Evolutionary conservation across 1,140 invertebrate species (phyloP).

Genomic region (Camponotus pennsylvanicus): DNA sequence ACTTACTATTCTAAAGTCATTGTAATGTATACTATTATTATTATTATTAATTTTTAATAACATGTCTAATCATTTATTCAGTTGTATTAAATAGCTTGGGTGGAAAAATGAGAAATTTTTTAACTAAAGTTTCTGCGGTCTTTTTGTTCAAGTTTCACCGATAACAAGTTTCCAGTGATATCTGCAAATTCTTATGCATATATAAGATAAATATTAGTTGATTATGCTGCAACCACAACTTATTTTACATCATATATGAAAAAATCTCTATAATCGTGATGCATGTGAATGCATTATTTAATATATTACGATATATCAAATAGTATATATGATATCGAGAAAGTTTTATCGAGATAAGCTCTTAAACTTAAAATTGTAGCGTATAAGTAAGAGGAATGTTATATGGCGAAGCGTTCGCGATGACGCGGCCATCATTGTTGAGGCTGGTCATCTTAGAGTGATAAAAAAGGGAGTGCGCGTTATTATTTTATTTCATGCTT

Average conservation of each 20-base stretch:
- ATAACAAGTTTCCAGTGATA: background rate
- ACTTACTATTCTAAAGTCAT: no score
- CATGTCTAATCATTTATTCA: no score
- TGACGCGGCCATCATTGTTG: constrained; percentile 67
- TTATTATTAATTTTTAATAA: no score
- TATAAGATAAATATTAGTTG: constrained; percentile 3
- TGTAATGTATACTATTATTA: no score
- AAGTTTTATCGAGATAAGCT: constrained; percentile 65
- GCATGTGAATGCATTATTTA: constrained; percentile 44
- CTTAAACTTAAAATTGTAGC: constrained; percentile 54
- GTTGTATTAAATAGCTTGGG: no score
- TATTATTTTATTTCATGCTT: background rate
- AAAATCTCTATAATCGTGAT: constrained; percentile 38
- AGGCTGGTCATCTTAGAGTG: constrained; percentile 37
- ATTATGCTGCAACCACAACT: constrained; percentile 27
- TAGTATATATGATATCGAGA: constrained; percentile 63
- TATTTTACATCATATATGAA: constrained; percentile 32
- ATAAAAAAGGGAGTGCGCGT: background rate
- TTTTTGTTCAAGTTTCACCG: no score
- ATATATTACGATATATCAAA: constrained; percentile 17
- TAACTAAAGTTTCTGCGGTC: no score
- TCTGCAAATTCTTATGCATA: background rate
- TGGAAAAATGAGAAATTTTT: no score
- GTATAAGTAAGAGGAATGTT: constrained; percentile 43
- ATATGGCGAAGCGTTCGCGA: constrained; percentile 60